phyloP scores from a whole-genome alignment of 2,888 invertebrate species.

The Ochropleura leucogaster region DNA sequence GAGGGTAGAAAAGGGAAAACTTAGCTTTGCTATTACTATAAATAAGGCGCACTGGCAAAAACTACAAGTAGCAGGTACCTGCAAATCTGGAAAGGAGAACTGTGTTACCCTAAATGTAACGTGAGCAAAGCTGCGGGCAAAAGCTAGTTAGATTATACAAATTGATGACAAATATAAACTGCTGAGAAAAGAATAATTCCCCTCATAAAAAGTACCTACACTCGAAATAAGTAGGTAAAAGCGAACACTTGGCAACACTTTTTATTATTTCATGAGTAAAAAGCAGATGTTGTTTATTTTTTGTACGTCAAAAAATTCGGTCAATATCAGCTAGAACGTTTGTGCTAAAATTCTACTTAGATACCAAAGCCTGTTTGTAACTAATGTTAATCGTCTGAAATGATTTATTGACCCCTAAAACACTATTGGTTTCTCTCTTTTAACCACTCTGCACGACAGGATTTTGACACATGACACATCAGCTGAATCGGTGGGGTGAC shows the following conservation, averaged over 20 bases:
- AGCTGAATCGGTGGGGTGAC: no score
- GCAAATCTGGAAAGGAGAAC: no score
- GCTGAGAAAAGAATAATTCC: background rate
- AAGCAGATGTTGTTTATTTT: slow-evolving; percentile 34
- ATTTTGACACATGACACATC: no score
- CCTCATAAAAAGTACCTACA: background rate
- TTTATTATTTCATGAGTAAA: slow-evolving; percentile 34
- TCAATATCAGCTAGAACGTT: slow-evolving; percentile 30
- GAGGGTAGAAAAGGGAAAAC: no score
- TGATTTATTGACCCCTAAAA: slow-evolving; percentile 38
- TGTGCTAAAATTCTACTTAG: slow-evolving; percentile 70
- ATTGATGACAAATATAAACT: background rate
- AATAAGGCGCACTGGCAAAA: no score
- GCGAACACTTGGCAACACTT: background rate
- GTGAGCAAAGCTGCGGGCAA: no score
- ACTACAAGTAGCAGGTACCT: no score
- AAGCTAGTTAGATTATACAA: no score
- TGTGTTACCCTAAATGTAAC: no score
- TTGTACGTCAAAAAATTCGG: slow-evolving; percentile 20
- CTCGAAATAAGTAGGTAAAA: background rate
- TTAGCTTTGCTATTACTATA: no score
- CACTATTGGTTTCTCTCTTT: slow-evolving; percentile 24
- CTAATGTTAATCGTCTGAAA: slow-evolving; percentile 29
- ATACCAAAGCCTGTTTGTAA: slow-evolving; percentile 61
- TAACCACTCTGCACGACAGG: no score